phyloP scores from a whole-genome alignment of 2,113 vertebrate species.

The Aramus guarauna region DNA sequence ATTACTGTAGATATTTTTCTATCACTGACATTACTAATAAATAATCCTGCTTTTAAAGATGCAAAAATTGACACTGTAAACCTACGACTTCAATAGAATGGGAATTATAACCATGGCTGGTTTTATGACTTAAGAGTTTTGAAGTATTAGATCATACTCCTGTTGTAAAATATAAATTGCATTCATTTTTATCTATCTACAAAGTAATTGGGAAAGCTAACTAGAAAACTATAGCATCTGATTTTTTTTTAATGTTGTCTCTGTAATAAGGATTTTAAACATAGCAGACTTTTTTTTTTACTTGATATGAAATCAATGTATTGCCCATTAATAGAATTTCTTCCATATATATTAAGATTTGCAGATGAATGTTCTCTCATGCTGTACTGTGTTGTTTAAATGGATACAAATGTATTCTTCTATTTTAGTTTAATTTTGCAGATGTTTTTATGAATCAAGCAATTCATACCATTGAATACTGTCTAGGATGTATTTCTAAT shows the following conservation, averaged over 20 bases:
- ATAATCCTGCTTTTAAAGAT: neutral
- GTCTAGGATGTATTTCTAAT: slow-evolving; percentile 95
- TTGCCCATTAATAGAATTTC: neutral
- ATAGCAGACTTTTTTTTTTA: neutral
- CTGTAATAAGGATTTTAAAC: neutral
- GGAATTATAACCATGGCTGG: neutral
- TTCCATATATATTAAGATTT: neutral
- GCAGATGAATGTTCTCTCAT: neutral
- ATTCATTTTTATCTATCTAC: neutral
- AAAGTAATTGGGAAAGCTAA: neutral
- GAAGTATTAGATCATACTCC: neutral
- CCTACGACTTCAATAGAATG: neutral
- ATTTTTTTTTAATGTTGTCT: neutral
- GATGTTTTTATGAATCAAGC: slow-evolving; percentile 89
- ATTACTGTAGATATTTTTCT: neutral
- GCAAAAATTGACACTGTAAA: neutral
- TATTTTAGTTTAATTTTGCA: slow-evolving; percentile 83
- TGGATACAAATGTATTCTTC: neutral
- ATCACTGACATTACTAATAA: neutral
- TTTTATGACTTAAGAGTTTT: neutral
- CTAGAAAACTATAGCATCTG: neutral
- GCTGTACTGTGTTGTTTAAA: neutral
- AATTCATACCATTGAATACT: slow-evolving; percentile 97
- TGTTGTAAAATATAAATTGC: neutral
- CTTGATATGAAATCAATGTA: neutral